Evolutionary conservation across 2,797 vertebrate species (phyloP).

Genomic region (Gallirallus australis): DNA sequence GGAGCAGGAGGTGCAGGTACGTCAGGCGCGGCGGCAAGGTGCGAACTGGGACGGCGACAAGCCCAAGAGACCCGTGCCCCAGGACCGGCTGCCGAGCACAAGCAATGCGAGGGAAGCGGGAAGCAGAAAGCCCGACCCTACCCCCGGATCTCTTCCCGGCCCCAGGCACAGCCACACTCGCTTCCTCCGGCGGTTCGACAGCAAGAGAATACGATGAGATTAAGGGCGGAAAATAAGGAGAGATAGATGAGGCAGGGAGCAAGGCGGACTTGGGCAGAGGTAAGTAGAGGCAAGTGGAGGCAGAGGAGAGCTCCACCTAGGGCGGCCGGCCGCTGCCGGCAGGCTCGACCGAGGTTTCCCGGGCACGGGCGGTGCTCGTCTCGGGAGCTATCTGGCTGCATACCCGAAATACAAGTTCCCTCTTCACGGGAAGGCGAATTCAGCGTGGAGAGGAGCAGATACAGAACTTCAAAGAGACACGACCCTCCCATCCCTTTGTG

Average conservation of each 20-base stretch:
- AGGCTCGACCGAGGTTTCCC: no score
- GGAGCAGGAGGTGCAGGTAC: no score
- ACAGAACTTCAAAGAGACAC: not conserved
- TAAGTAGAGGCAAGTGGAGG: not conserved
- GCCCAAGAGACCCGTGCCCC: not conserved
- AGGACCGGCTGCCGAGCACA: no score
- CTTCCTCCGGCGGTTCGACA: not conserved
- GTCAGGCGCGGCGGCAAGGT: not conserved
- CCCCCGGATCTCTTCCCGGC: not conserved
- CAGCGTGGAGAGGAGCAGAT: not conserved
- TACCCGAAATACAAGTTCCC: no score
- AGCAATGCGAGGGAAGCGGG: no score
- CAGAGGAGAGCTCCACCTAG: not conserved
- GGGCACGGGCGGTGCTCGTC: not conserved
- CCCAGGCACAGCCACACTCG: not conserved
- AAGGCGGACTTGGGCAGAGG: not conserved
- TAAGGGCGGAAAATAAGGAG: not conserved
- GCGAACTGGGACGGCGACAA: not conserved
- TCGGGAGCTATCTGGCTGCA: accelerated
- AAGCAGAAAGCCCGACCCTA: not conserved
- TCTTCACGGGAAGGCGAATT: not conserved
- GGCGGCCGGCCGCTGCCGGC: not conserved
- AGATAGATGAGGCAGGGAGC: not conserved
- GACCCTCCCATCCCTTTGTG: not conserved
- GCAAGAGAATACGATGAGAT: not conserved